A percentile compares a stretch with the other conserved stretches of the same genome.
Conservation (phyloP, 2,113 vertebrate species). For the Platysteira castanea region DNA sequence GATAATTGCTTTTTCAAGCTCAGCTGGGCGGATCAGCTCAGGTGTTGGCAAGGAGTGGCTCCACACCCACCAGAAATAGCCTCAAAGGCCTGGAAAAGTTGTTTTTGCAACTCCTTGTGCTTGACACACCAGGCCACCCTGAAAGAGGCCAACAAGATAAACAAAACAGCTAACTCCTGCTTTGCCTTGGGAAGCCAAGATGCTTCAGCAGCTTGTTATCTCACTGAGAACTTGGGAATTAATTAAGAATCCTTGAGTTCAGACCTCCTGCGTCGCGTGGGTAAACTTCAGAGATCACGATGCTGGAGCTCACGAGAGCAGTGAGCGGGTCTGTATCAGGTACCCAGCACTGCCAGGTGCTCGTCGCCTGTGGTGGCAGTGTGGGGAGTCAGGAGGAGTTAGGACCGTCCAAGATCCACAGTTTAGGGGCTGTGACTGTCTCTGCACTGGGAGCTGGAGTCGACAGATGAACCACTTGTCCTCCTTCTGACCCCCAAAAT, state of each 20-base stretch:
- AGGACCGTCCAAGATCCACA: neutral
- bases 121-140: neutral
- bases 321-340: rapidly evolving
- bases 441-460: neutral
- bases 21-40: rapidly evolving
- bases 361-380: rapidly evolving
- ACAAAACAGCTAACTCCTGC: neutral
- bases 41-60: rapidly evolving
- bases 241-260: neutral
- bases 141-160: neutral
- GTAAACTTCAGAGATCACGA: rapidly evolving
- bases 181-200: neutral
- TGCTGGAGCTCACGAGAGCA: neutral
- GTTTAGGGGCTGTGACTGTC: neutral
- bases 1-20: neutral
- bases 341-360: rapidly evolving
- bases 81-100: neutral
- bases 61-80: neutral
- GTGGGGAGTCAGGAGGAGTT: neutral
- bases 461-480: rapidly evolving
- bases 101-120: neutral
- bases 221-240: neutral
- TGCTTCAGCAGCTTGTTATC: neutral
- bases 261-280: rapidly evolving
- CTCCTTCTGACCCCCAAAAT: neutral